Conservation (phyloP, 1,140 invertebrate genomes). For the Drosophila virilis region DNA sequence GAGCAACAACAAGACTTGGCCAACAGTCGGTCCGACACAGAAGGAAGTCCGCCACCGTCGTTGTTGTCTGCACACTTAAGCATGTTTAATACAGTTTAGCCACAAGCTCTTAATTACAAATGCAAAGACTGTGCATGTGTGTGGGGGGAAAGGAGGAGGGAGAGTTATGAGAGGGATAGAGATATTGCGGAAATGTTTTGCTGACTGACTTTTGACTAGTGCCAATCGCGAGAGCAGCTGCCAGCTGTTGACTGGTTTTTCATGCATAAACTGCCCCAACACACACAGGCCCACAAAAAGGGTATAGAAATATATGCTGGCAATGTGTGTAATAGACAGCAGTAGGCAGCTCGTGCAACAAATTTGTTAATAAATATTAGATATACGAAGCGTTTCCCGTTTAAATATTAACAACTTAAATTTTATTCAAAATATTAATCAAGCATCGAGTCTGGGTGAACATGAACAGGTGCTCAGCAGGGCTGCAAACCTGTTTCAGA, state of each 20-base stretch:
- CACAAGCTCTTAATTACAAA: constrained; percentile 84
- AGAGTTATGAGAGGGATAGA: constrained; percentile 14
- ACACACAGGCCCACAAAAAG: not conserved
- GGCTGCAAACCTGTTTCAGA: too few species aligned
- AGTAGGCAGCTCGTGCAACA: too few species aligned
- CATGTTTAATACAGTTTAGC: constrained; percentile 84
- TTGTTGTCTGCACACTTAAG: constrained; percentile 77
- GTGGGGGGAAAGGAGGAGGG: too few species aligned
- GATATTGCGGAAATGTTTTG: constrained; percentile 57
- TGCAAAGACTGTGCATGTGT: constrained; percentile 30
- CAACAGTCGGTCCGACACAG: constrained; percentile 26
- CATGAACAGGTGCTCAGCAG: too few species aligned
- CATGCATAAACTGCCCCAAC: not conserved
- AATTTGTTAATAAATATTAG: too few species aligned
- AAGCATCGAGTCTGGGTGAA: too few species aligned
- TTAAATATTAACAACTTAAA: too few species aligned
- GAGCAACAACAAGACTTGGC: constrained; percentile 31
- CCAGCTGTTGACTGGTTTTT: constrained; percentile 34
- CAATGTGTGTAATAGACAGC: too few species aligned
- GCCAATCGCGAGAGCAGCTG: constrained; percentile 9
- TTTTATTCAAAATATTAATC: too few species aligned
- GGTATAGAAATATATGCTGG: not conserved
- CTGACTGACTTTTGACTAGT: constrained; percentile 35
- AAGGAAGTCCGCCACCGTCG: constrained; percentile 54
- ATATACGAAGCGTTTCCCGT: too few species aligned